These are phyloP conservation scores for Isaurus tuberculatus DNA, from an alignment of 92 coral and sea anemone genomes.

Conservation along the genomic window DNA sequence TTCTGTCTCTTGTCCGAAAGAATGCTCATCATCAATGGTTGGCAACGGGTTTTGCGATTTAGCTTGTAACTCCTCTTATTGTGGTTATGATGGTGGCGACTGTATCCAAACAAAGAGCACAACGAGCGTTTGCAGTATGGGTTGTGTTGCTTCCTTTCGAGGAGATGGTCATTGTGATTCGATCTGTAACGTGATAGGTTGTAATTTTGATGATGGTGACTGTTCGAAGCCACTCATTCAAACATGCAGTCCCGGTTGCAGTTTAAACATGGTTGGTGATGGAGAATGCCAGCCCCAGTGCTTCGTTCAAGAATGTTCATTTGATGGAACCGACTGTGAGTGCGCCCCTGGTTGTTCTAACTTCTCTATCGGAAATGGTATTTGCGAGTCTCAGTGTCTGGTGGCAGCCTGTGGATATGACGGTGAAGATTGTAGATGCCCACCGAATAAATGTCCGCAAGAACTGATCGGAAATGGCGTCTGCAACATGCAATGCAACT, in stretches of 20 bases:
- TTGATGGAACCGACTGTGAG: slow-evolving; percentile 69
- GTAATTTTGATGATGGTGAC: slow-evolving; percentile 63
- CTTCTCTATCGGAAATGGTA: slow-evolving; percentile 61
- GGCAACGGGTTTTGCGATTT: slow-evolving; percentile 63
- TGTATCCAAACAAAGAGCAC: slow-evolving; percentile 10
- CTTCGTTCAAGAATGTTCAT: slow-evolving; percentile 68
- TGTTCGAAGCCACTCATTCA: slow-evolving; percentile 58
- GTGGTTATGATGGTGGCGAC: slow-evolving; percentile 62
- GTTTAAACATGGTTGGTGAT: slow-evolving; percentile 66
- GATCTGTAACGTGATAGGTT: slow-evolving; percentile 61
- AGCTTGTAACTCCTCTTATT: slow-evolving; percentile 40
- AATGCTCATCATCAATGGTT: slow-evolving; percentile 64
- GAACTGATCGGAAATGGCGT: slow-evolving; percentile 60
- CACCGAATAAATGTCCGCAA: slow-evolving; percentile 56
- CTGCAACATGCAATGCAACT: slow-evolving; percentile 64
- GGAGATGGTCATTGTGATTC: slow-evolving; percentile 72
- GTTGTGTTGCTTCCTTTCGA: slow-evolving; percentile 61
- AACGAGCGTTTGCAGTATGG: slow-evolving; percentile 52
- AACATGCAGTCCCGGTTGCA: slow-evolving; percentile 63
- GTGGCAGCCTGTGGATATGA: slow-evolving; percentile 66
- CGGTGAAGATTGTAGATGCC: slow-evolving; percentile 63
- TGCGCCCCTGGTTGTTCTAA: slow-evolving; percentile 70
- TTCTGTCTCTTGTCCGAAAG: slow-evolving; percentile 42
- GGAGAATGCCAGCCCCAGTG: slow-evolving; percentile 65
- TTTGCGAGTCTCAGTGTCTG: slow-evolving; percentile 60